Evolutionary conservation across 2,797 vertebrate genomes (phyloP), one percentile per base, ranked within the genome.

Genomic region (Coccyzus lansbergi): DNA sequence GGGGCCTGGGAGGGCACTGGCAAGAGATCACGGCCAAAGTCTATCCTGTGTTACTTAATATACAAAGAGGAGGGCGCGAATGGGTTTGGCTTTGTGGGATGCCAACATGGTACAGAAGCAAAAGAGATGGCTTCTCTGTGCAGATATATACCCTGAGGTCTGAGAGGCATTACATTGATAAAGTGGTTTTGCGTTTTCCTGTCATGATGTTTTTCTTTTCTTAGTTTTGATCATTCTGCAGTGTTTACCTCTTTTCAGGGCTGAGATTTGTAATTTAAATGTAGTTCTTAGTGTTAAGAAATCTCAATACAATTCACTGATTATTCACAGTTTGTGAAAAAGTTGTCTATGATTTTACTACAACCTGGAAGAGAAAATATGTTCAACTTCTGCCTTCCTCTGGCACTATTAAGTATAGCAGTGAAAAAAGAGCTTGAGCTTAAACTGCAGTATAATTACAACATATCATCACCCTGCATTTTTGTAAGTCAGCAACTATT

Each of bases 331-430:
- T 12, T 77, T 96, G 91, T 53, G 4, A 94, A 94, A 92, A 24
- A 88, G 70, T 83, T 12, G 13, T 36, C 53, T 75, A 71, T 36
- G 59, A 9, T 69, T 63, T 60, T 34, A 11, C 16, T 34, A 16
- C 36, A 34, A 7, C 69, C 71, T 31, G 13, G 7, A 79, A 15
- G 1, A 52, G 51, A 80, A 97, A 96, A 70, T 65, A 29, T 31
- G 91, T 93, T 95, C 70, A 86, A 52, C 80, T 95, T 92, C 97
- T 97, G 97, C 97, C 98, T 90, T 97, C 97, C 94, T 97, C 97
- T 98, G 98, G 97, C 84, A 49, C 28, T 88, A 26, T 56, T 10
- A 12, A 95, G 96, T 79, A 97, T 96, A 71, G 85, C 98, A 97
- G 4, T 67, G 76, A 31, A 65, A 83, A n/a, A 75, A 69, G 22